Evolutionary conservation across 1,140 invertebrate species (phyloP).

Genomic region (Maniola jurtina): DNA sequence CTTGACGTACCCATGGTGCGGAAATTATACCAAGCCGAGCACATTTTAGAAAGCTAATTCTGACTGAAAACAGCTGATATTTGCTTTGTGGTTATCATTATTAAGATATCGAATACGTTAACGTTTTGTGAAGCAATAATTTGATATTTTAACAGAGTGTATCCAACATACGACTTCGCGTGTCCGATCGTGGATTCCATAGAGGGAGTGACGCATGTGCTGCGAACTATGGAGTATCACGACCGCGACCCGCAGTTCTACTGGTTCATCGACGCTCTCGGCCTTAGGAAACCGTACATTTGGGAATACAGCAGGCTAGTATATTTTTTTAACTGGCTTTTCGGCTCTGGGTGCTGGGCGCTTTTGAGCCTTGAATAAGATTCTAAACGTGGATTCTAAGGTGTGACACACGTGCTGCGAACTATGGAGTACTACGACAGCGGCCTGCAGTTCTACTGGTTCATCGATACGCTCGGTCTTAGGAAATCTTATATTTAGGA

Average conservation of each 20-base stretch:
- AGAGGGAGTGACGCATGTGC: conserved; percentile 97
- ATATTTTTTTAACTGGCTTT: neutral
- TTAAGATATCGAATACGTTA: no score
- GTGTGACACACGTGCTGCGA: conserved; percentile 97
- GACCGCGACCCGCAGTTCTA: conserved; percentile 99
- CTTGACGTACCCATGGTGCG: no score
- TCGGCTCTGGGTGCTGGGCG: no score
- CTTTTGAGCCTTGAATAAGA: no score
- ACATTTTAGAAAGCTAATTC: no score
- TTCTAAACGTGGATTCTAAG: conserved; percentile 96
- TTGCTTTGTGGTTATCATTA: no score
- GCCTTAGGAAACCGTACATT: conserved; percentile 94
- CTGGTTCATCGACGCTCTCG: conserved; percentile 95
- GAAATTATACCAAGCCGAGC: no score
- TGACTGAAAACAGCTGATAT: no score
- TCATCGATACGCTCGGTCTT: conserved; percentile 91
- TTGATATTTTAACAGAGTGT: conserved; percentile 86
- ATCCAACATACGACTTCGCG: conserved; percentile 99
- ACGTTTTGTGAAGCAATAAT: neutral
- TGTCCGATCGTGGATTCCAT: conserved; percentile 99
- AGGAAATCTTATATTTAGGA: conserved; percentile 97
- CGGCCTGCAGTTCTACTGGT: conserved; percentile 99
- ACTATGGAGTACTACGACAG: conserved; percentile 99
- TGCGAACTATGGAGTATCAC: conserved; percentile 99
- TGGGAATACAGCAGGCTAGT: conserved; percentile 92